Evolutionary conservation across 2,113 vertebrate species (phyloP).

Genomic region (Phyllostomus hastatus): DNA sequence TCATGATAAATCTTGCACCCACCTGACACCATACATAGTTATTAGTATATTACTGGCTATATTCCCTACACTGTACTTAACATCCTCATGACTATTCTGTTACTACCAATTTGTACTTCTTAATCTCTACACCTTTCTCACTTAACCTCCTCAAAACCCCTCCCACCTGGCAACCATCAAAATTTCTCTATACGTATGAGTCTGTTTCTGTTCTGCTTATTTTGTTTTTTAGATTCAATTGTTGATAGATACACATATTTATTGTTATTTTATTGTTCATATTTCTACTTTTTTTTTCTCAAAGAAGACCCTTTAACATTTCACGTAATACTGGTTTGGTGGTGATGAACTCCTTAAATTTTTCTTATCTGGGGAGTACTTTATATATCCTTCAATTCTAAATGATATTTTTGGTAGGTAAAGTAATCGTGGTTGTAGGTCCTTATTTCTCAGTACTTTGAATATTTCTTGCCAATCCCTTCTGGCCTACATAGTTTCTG

Average conservation of each 20-base stretch:
- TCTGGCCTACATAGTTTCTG: no score
- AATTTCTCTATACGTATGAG: background rate
- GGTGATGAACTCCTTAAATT: no score
- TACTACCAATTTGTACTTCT: background rate
- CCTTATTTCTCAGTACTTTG: no score
- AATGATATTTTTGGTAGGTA: no score
- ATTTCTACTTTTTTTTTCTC: background rate
- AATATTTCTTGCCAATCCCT: no score
- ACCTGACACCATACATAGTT: background rate
- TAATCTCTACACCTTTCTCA: background rate
- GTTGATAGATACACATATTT: background rate
- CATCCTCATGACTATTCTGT: background rate
- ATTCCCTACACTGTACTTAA: background rate
- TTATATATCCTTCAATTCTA: no score
- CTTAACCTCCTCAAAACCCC: background rate
- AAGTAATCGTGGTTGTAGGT: no score
- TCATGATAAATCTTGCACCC: background rate
- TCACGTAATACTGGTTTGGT: no score
- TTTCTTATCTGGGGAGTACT: no score
- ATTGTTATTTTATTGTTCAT: background rate
- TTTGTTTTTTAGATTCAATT: background rate
- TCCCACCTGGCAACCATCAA: background rate
- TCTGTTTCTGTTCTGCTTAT: no score
- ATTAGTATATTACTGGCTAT: background rate
- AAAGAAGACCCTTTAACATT: no score